Evolutionary conservation across 2,113 vertebrate genomes (phyloP), one percentile per base, ranked within the genome.

Genomic region (Chlorodrepanis virens): DNA sequence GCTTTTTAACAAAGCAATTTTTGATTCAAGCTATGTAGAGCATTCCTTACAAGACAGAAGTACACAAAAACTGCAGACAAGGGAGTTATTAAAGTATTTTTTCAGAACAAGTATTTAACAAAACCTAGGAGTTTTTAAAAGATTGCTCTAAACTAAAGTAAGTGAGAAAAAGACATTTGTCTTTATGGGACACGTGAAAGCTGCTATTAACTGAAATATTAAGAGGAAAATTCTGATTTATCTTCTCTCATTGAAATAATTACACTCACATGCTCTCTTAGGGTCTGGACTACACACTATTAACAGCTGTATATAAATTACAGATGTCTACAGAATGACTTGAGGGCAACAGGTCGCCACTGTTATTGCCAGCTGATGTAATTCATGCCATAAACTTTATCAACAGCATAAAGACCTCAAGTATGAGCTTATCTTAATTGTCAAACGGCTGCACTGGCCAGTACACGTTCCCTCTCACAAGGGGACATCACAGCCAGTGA

Each of bases 301-400:
- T 63, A 83, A 81, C 54, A 74, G 37, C 37, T 90, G 6, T 27
- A 84, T 42, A 88, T 92, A 96, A 92, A 89, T 96, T 83, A 86
- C 64, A 92, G 28, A 89, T 33, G 23, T 63, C 90, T 90, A 44
- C 44, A 84, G 49, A 89, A 92, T 21, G 40, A 67, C 88, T 93
- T 3, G 4, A 94, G 72, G 69, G 76, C 44, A 79, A 75, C 45
- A 78, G 90, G 83, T 92, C 76, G 88, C 44, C 16, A 47, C 35
- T 52, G 52, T 91, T 83, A 93, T 64, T 68, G 77, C 57, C 76
- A 89, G 65, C 60, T 92, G 79, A 96, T 92, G 88, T 95, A 84
- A 96, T 79, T 78, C 0, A 1, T 4, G 0, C 71, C 83, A 93
- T 91, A 83, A 96, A 94, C 33, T 86, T 90, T 89, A 95, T 71